phyloP scores from a whole-genome alignment of 2,797 vertebrate genomes.

The Lutjanus argentimaculatus region DNA sequence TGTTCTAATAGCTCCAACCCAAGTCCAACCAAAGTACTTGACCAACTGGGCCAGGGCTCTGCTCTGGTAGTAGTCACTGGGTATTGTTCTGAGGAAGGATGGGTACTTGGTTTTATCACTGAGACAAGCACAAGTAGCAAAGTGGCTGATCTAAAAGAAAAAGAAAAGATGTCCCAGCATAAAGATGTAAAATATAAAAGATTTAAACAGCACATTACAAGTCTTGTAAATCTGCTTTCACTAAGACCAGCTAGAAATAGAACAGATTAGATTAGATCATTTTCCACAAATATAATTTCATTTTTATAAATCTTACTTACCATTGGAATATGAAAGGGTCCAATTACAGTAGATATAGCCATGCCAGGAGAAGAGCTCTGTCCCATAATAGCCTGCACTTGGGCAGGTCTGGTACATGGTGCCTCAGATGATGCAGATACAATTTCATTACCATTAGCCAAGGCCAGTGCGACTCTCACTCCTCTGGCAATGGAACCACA shows the following conservation, averaged over 20 bases:
- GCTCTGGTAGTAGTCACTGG: conserved; percentile 82
- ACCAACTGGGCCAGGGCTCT: conserved; percentile 81
- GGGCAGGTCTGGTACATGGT: too few species aligned
- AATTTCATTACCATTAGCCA: too few species aligned
- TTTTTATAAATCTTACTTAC: conserved; percentile 39
- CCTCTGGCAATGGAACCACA: too few species aligned
- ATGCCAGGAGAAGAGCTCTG: too few species aligned
- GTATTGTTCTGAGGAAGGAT: conserved; percentile 83
- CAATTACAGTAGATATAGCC: too few species aligned
- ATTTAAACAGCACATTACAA: not conserved
- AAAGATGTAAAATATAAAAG: not conserved
- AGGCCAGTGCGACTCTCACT: too few species aligned
- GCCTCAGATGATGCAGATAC: too few species aligned
- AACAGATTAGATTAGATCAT: not conserved
- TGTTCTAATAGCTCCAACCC: conserved; percentile 78
- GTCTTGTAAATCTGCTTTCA: not conserved
- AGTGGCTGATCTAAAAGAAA: not conserved
- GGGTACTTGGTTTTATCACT: conserved; percentile 80
- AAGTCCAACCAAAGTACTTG: conserved; percentile 83
- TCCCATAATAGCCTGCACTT: too few species aligned
- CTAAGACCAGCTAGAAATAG: too few species aligned
- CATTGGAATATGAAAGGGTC: conserved; percentile 73
- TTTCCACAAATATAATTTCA: not conserved
- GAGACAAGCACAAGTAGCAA: conserved; percentile 71
- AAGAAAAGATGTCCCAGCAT: not conserved